phyloP scores from a whole-genome alignment of 2,113 vertebrate genomes.

The Barnardius zonarius region DNA sequence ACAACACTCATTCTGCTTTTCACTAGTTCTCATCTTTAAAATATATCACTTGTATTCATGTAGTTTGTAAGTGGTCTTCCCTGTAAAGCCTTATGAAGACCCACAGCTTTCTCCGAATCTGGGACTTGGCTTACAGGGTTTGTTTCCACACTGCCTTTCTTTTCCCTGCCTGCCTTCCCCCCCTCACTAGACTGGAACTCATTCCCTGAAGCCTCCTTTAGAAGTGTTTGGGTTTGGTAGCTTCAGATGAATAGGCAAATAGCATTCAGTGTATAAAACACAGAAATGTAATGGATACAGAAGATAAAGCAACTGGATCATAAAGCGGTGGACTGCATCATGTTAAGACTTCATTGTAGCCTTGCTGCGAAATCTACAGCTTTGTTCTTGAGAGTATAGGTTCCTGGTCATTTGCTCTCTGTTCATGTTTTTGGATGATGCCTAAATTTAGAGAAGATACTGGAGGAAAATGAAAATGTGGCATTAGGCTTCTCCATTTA shows the following conservation, averaged over 20 bases:
- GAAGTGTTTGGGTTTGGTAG: background rate
- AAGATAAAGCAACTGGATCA: background rate
- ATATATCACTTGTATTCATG: background rate
- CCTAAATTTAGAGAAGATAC: background rate
- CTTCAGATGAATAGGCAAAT: background rate
- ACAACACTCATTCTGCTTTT: background rate
- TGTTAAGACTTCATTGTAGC: fast-evolving
- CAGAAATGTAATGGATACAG: background rate
- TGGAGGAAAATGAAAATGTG: background rate
- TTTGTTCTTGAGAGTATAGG: background rate
- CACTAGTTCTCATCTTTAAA: background rate
- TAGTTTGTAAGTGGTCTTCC: background rate
- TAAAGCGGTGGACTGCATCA: background rate
- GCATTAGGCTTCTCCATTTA: background rate
- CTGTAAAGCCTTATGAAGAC: fast-evolving
- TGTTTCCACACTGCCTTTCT: background rate
- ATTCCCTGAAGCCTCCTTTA: background rate
- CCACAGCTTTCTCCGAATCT: background rate
- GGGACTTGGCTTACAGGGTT: background rate
- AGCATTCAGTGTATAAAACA: background rate
- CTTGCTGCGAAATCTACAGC: background rate
- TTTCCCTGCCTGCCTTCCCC: fast-evolving
- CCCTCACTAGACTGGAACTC: background rate
- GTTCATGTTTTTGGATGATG: fast-evolving
- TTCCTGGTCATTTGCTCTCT: background rate